Evolutionary conservation across 2,888 invertebrate genomes (phyloP).

Genomic region (Mimachlamys varia): DNA sequence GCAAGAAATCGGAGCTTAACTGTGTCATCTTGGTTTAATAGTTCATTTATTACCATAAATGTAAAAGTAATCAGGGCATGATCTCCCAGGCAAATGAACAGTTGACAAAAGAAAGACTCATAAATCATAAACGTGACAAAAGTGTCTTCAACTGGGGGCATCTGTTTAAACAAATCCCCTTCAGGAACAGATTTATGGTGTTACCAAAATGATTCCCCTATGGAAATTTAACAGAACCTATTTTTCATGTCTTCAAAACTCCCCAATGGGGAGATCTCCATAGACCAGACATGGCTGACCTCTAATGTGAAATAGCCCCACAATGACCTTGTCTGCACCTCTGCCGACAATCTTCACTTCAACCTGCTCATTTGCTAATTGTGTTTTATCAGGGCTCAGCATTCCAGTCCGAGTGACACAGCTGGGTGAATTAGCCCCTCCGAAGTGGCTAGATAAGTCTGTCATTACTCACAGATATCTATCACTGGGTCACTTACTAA

Average conservation of each 20-base stretch:
- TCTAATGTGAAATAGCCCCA: background rate
- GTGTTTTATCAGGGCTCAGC: background rate
- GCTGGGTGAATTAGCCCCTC: background rate
- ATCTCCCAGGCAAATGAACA: constrained; percentile 31
- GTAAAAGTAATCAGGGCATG: background rate
- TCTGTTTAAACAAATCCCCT: constrained; percentile 10
- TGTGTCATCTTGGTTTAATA: constrained; percentile 30
- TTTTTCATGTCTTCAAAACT: constrained; percentile 16
- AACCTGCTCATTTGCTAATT: constrained; percentile 33
- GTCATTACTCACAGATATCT: background rate
- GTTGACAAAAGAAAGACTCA: constrained; percentile 29
- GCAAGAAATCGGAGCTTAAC: background rate
- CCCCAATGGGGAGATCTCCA: background rate
- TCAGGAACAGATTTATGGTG: background rate
- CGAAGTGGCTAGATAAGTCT: background rate
- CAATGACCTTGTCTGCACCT: constrained; percentile 20
- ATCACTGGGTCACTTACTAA: background rate
- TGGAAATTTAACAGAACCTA: constrained; percentile 31
- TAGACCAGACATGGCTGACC: background rate
- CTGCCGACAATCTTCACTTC: background rate
- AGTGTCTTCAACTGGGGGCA: constrained; percentile 19
- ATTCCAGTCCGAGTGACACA: background rate
- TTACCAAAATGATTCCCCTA: constrained; percentile 33
- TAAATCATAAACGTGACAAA: constrained; percentile 26
- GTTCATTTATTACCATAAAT: constrained; percentile 12